Conservation (phyloP, 2,113 vertebrate species). For the Rhizomys pruinosus region DNA sequence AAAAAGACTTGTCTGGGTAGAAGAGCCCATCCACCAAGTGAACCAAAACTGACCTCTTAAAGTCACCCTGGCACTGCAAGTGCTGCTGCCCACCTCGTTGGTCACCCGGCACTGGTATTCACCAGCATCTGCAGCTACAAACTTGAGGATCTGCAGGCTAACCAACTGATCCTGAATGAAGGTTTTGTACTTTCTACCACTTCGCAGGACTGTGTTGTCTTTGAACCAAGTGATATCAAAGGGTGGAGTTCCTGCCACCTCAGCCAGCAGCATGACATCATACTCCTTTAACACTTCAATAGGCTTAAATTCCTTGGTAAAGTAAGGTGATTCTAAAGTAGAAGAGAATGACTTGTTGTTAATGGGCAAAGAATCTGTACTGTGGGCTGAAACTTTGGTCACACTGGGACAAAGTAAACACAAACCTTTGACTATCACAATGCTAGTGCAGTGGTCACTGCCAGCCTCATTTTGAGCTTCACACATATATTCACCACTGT, state of each 20-base stretch:
- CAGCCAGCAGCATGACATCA: conserved; percentile 93
- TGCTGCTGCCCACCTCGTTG: conserved; percentile 93
- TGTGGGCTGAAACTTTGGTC: not conserved
- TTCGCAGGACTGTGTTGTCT: conserved; percentile 92
- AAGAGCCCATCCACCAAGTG: not conserved
- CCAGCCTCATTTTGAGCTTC: conserved; percentile 96
- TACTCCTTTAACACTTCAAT: conserved; percentile 95
- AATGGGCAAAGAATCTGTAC: conserved; percentile 35
- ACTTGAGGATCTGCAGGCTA: conserved; percentile 92
- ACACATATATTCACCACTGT: conserved; percentile 95
- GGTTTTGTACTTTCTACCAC: conserved; percentile 94
- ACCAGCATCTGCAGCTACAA: conserved; percentile 92
- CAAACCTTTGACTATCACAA: conserved; percentile 97
- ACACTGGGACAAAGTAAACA: conserved; percentile 67
- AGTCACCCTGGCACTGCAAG: conserved; percentile 91
- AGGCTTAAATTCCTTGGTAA: conserved; percentile 93
- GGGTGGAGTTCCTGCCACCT: conserved; percentile 93
- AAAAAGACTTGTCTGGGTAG: not conserved
- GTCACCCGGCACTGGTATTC: conserved; percentile 94
- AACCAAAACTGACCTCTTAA: conserved; percentile 94
- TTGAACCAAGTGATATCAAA: conserved; percentile 95
- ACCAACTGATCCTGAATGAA: conserved; percentile 90
- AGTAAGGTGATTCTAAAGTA: conserved; percentile 93
- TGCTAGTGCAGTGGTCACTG: conserved; percentile 92
- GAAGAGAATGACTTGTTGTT: conserved; percentile 79